Base-by-base conservation (phyloP, 2,113 vertebrate genomes). In the Prietella phreatophila region DNA sequence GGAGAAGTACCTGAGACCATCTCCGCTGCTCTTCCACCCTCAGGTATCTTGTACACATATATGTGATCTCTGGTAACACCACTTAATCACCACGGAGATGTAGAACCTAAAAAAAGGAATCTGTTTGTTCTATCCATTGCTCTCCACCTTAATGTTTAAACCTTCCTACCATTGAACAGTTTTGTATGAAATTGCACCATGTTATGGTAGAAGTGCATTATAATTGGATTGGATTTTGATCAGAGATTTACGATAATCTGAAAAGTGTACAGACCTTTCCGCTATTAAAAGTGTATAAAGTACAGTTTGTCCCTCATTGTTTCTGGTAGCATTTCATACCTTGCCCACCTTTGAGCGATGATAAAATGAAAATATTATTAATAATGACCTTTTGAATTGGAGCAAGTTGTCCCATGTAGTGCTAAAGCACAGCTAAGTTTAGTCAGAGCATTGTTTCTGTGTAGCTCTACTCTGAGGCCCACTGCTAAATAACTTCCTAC, bases 1-100 rank as follows among this genome's bases (percentile, higher is more conserved):
- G 94, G 98, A 99, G 93, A 99, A 98, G 93, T 99, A 98, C 93
- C 95, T 99, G 91, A 95, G 98, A 88, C 98, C 98, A 0, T 97
- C 97, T 55, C 96, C 97, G 0, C 95, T 99, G 91, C 97, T 99
- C 27, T 98, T 98, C 89, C 98, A 99, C 92, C 97, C 98, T 86
- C 98, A 99, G 98, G 98, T 99, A 95, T 65, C 71, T 78, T n/a
- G 81, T n/a, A 50, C 25, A 50, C 53, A 84, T 39, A 82, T 73
- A 33, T 84, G 3, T 10, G n/a, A 61, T 83, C 33, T 10, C 0
- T 65, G 4, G 20, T 84, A 27, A 20, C 30, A 27, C 47, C 0
- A 55, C 25, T 10, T 56, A 25, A 63, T 39, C 39, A 65, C 1
- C n/a, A 63, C n/a, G 10, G 33, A n/a, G 7, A 17, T 76, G 11